Conservation (phyloP, 2,888 invertebrate genomes). For the Ornithoptera priamus region DNA sequence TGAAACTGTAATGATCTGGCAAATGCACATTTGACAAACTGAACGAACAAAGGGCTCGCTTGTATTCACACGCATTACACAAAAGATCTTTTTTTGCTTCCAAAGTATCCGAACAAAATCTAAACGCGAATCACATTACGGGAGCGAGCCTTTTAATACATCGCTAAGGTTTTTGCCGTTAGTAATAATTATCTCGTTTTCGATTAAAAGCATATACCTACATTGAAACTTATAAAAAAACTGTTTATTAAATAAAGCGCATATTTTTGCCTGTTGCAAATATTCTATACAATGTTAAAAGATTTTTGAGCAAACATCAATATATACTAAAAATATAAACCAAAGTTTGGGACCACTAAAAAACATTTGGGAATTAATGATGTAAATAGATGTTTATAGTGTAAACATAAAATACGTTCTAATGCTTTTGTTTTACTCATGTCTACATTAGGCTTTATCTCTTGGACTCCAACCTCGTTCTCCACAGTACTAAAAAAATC, state of each 20-base stretch:
- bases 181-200: constrained; percentile 32
- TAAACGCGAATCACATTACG: constrained; percentile 68
- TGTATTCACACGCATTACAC: constrained; percentile 71
- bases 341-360: background rate
- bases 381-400: constrained; percentile 67
- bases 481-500: constrained; percentile 44
- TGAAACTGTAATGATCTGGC: constrained; percentile 59
- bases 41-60: constrained; percentile 54
- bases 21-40: constrained; percentile 66
- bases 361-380: constrained; percentile 44
- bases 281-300: too few relatives aligned
- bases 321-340: background rate
- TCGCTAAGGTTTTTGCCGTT: constrained; percentile 36
- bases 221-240: too few relatives aligned
- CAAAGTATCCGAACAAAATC: constrained; percentile 59
- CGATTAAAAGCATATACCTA: too few relatives aligned
- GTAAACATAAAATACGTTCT: constrained; percentile 69
- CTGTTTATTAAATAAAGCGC: too few relatives aligned
- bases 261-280: too few relatives aligned
- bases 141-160: constrained; percentile 50
- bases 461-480: constrained; percentile 53
- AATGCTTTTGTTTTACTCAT: constrained; percentile 74
- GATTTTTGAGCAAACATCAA: too few relatives aligned
- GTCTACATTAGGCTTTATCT: constrained; percentile 72
- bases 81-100: constrained; percentile 63